phyloP scores from a whole-genome alignment of 2,113 vertebrate species.

The Pachyramphus minor region DNA sequence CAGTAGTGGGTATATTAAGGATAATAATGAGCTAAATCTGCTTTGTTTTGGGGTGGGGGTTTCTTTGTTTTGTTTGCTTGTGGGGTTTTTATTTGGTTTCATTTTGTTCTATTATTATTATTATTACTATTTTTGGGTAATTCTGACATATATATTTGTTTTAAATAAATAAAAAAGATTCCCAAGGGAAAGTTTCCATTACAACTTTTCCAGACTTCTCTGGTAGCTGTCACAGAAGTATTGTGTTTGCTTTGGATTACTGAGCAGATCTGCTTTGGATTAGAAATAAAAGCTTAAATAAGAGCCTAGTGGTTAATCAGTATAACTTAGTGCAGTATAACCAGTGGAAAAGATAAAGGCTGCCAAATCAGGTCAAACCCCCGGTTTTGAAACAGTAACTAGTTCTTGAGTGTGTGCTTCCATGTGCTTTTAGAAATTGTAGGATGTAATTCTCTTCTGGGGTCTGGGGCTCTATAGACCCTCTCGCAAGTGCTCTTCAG shows the following conservation, averaged over 20 bases:
- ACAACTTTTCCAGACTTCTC: not conserved
- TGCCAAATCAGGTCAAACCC: not conserved
- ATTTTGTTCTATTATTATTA: not conserved
- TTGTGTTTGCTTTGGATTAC: not conserved
- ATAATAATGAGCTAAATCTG: not conserved
- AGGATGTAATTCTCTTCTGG: not conserved
- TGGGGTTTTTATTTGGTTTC: not conserved
- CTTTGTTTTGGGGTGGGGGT: not conserved
- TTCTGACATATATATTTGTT: not conserved
- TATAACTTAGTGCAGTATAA: not conserved
- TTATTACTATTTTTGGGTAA: too few species aligned
- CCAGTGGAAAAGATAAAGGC: not conserved
- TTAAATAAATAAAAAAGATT: not conserved
- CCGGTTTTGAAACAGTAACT: not conserved
- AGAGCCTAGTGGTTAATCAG: not conserved
- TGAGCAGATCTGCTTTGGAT: not conserved
- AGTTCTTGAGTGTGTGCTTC: not conserved
- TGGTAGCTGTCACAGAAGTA: not conserved
- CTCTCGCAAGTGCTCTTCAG: not conserved
- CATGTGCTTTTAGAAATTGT: not conserved
- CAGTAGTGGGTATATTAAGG: not conserved
- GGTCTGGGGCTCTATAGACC: not conserved
- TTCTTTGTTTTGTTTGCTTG: not conserved
- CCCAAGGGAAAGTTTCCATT: not conserved
- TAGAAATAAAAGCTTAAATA: not conserved